These are phyloP conservation scores for Apomyelois bistriatella DNA, from an alignment of 2,888 invertebrate genomes.

Conservation along the genomic window DNA sequence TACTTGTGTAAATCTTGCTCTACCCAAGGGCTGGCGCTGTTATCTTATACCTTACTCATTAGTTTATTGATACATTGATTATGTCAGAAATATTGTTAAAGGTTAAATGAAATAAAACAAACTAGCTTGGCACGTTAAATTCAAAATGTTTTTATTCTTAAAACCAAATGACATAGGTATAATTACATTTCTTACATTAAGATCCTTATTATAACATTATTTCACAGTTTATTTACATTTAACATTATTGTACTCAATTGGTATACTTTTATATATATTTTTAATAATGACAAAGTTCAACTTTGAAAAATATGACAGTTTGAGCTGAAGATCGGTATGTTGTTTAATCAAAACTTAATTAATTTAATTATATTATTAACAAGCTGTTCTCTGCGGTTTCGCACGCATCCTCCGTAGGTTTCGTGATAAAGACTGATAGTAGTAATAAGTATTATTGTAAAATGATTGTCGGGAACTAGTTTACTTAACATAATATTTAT, in stretches of 20 bases:
- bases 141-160: slow-evolving; percentile 74
- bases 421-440: too few species aligned
- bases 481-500: too few species aligned
- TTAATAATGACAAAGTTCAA: slow-evolving; percentile 34
- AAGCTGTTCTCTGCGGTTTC: too few species aligned
- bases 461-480: too few species aligned
- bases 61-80: too few species aligned
- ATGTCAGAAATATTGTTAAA: too few species aligned
- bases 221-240: slow-evolving; percentile 69
- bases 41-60: too few species aligned
- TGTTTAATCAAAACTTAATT: not conserved
- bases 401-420: too few species aligned
- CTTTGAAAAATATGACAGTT: slow-evolving; percentile 38
- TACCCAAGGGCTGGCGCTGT: too few species aligned
- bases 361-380: not conserved
- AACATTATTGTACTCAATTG: slow-evolving; percentile 74
- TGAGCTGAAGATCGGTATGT: slow-evolving; percentile 25
- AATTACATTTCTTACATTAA: slow-evolving; percentile 53
- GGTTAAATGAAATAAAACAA: slow-evolving; percentile 49
- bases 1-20: too few species aligned
- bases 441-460: too few species aligned
- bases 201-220: slow-evolving; percentile 51
- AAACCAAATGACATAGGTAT: slow-evolving; percentile 55
- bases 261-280: slow-evolving; percentile 53
- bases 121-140: slow-evolving; percentile 73